phyloP scores from a whole-genome alignment of 2,797 vertebrate genomes.

The Pseudotriccus pelzelni region DNA sequence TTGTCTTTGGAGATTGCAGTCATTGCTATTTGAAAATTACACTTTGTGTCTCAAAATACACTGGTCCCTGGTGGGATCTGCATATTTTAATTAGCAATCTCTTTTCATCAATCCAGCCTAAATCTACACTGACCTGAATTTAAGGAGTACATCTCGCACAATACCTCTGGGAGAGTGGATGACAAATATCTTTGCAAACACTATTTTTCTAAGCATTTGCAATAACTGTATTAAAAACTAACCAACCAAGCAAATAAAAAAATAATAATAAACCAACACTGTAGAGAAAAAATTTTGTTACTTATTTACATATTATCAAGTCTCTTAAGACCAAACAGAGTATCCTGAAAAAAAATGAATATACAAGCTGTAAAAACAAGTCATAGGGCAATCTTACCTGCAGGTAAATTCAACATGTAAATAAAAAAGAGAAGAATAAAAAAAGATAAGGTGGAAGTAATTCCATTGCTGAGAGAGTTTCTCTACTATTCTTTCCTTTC shows the following conservation, averaged over 20 bases:
- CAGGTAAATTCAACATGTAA: not conserved
- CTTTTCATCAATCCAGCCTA: not conserved
- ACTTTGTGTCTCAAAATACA: not conserved
- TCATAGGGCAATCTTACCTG: not conserved
- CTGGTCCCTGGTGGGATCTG: not conserved
- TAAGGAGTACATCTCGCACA: not conserved
- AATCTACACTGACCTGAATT: not conserved
- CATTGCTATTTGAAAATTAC: not conserved
- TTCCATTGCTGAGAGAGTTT: not conserved
- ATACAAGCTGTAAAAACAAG: not conserved
- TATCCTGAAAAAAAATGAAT: not conserved
- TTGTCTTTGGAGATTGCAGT: not conserved
- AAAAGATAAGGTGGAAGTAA: not conserved
- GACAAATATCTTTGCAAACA: not conserved
- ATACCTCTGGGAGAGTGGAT: not conserved
- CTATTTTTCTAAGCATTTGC: not conserved
- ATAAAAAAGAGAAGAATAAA: fast-evolving
- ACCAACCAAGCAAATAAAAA: not conserved
- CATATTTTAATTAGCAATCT: not conserved
- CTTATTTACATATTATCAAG: not conserved
- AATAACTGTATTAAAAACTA: not conserved
- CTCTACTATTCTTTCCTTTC: not conserved
- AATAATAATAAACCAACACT: not conserved
- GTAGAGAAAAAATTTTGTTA: not conserved
- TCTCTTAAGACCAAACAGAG: not conserved